Base-by-base conservation (phyloP, 2,113 vertebrate genomes). In the Bucco capensis region DNA sequence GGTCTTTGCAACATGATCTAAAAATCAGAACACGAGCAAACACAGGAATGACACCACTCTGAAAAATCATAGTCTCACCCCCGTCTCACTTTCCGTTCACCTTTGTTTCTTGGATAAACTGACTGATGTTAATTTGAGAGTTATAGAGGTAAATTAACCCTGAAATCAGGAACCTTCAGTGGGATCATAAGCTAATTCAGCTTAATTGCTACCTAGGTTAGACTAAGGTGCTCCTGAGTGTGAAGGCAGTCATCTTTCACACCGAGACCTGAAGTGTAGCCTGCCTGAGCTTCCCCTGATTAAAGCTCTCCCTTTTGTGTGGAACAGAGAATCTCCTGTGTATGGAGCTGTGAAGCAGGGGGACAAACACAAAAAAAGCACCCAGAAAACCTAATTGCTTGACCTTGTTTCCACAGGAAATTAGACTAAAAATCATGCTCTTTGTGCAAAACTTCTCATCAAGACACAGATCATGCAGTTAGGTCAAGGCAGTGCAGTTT, bases 381-480 rank as follows among this genome's bases (percentile, higher is more conserved):
- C 60, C 46, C 70, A 90, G 83, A 86, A 91, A 93, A 90, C 35
- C 64, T 91, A 94, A 94, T 88, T 95, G 88, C 86, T 69, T 92
- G 90, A 90, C 94, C 94, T 92, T 93, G 79, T 90, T 96, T 96
- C 92, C 80, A 88, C 83, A 86, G 90, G 72, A 94, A 94, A 92
- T 84, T 56, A 94, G 85, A 90, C 64, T 86, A 94, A 96, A 95
- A 94, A 80, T 88, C 85, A 64, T 24, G 75, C 31, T 91, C 92
- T 93, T 95, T 88, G 83, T 91, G 69, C 88, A 86, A 64, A 93
- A 92, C 76, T 83, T 91, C 84, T 95, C 89, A 88, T 86, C 88
- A 78, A 91, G 71, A 93, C 46, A 71, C 87, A 88, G 89, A 95
- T 94, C 92, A 92, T 90, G 88, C 69, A 87, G 89, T 57, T 65